Percentiles rank a stretch among this genome's conserved stretches.
phyloP scores from a whole-genome alignment of 2,888 invertebrate genomes.

The Tenthredo distinguenda region DNA sequence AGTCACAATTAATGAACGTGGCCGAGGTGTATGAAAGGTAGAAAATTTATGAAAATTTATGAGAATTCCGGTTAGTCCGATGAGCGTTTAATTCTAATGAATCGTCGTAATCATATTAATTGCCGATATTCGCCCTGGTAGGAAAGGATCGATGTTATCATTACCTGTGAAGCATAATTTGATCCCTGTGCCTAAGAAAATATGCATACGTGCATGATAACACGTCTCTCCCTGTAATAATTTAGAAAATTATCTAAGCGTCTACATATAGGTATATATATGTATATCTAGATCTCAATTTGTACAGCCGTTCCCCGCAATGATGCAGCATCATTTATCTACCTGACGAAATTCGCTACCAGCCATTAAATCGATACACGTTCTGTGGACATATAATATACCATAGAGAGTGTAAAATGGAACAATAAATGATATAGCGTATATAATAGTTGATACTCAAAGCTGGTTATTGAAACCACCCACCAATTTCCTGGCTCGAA shows the following conservation, averaged over 20 bases:
- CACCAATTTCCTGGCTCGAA: not conserved
- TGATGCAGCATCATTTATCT: not conserved
- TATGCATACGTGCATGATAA: constrained; percentile 16
- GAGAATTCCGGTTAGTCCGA: not conserved
- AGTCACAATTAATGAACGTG: not conserved
- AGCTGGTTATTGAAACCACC: not conserved
- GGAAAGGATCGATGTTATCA: not conserved
- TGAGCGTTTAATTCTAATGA: not conserved
- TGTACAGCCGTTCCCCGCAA: not conserved
- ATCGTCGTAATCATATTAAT: not conserved
- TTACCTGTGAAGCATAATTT: not conserved
- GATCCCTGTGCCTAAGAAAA: not conserved
- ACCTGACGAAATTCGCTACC: not conserved
- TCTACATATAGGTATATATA: not conserved
- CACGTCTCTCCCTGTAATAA: not conserved
- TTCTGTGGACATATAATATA: not conserved
- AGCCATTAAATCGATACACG: not conserved
- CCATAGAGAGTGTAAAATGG: not conserved
- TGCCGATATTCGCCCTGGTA: not conserved
- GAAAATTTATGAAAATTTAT: not conserved
- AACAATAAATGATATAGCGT: not conserved
- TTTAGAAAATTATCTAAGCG: not conserved
- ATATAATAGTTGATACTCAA: not conserved
- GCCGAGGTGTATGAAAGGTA: not conserved
- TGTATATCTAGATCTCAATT: not conserved